Evolutionary conservation across 2,797 vertebrate species (phyloP).

Genomic region (Crenichthys baileyi): DNA sequence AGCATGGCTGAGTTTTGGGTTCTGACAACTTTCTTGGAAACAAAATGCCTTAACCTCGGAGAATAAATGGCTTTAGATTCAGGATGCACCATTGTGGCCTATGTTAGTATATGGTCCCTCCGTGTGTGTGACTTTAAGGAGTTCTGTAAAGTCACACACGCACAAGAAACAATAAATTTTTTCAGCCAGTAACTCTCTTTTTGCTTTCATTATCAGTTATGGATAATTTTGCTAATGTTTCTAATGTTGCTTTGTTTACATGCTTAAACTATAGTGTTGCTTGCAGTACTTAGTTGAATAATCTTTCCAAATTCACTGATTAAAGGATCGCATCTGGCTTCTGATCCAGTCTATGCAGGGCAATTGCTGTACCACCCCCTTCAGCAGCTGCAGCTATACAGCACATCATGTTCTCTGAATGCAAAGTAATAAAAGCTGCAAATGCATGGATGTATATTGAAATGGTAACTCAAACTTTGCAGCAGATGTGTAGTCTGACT

Average conservation of each 20-base stretch:
- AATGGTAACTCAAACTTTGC: not conserved
- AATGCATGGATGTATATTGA: constrained; percentile 29
- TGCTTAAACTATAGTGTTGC: constrained; percentile 30
- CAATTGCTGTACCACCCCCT: constrained; percentile 43
- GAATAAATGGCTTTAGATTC: not conserved
- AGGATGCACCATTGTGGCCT: not conserved
- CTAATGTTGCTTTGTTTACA: constrained; percentile 32
- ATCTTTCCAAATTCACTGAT: constrained; percentile 58
- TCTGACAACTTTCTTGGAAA: not conserved
- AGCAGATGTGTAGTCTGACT: not conserved
- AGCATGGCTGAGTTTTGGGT: not conserved
- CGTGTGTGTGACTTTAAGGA: not conserved
- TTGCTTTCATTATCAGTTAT: constrained; percentile 29
- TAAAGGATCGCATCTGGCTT: constrained; percentile 51
- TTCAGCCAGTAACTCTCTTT: constrained; percentile 2
- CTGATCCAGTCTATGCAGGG: constrained; percentile 29
- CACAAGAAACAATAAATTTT: not conserved
- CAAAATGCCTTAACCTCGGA: not conserved
- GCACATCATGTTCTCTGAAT: constrained; percentile 35
- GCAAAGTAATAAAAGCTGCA: constrained; percentile 30
- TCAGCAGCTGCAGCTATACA: constrained; percentile 57
- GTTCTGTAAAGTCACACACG: not conserved
- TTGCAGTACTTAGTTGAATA: constrained; percentile 32
- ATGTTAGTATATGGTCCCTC: not conserved
- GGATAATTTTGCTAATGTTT: constrained; percentile 16